Evolutionary conservation across 1,140 invertebrate species (phyloP), one percentile per base, ranked within the genome.

Genomic region (Sipha flava): DNA sequence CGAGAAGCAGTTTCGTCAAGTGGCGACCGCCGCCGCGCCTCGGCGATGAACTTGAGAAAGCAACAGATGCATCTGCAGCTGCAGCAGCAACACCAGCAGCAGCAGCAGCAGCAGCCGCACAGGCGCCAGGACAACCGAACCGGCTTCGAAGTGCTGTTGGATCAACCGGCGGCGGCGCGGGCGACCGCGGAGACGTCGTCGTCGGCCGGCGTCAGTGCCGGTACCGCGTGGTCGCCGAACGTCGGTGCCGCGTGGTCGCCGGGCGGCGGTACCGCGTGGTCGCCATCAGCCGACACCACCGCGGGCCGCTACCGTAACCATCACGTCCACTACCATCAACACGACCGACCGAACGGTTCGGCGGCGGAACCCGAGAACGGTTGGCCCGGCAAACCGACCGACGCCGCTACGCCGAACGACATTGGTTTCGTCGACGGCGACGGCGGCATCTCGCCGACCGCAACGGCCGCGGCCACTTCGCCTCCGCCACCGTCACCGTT

Each of bases 1-100:
- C n/a, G n/a, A n/a, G n/a, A n/a, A n/a, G n/a, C n/a, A n/a, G n/a
- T n/a, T n/a, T n/a, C n/a, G n/a, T n/a, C n/a, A n/a, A n/a, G n/a
- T n/a, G n/a, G n/a, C n/a, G n/a, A n/a, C 12, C 57, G 29, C n/a
- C 34, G 62, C 37, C 34, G 5, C 64, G 21, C 40, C n/a, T n/a
- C 43, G 64, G 14, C 47, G 9, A 49, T 49, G 47, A 29, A 70
- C 66, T 40, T 70, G 2, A 70, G n/a, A 47, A 70, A 70, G 66
- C 66, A 70, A 70, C 66, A 70, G 43, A 70, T 70, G 66, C 66
- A 47, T 29, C n/a, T 70, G 40, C 66, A 70, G 26, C 43, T 70
- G n/a, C 66, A 70, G 1, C 40, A 16, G 40, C 64, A 68, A 5
- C 62, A 21, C 10, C 66, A 14, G 3, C 66, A 21, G 3, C 66